A percentile compares a stretch with the other conserved stretches of the same genome.
phyloP scores from a whole-genome alignment of 2,113 vertebrate species.

The Oreochromis aureus region DNA sequence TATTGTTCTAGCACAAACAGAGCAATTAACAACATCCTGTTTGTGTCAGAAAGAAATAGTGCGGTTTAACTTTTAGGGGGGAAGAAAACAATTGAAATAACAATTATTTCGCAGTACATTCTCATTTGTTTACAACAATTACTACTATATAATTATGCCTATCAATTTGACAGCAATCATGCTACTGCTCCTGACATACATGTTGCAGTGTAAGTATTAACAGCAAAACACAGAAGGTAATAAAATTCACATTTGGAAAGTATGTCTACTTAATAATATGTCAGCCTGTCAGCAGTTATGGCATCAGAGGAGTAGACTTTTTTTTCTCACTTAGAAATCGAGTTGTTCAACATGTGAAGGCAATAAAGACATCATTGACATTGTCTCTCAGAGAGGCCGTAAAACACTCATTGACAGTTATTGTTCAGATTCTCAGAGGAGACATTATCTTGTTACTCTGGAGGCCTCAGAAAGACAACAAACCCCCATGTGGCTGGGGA shows the following conservation, averaged over 20 bases:
- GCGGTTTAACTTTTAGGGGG: not conserved
- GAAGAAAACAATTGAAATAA: not conserved
- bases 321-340: not conserved
- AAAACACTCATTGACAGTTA: slow-evolving; percentile 19
- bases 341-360: not conserved
- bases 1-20: slow-evolving; percentile 14
- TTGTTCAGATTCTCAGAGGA: slow-evolving; percentile 16
- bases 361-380: slow-evolving; percentile 27
- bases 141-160: not conserved
- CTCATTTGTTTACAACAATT: not conserved
- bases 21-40: slow-evolving; percentile 43
- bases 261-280: not conserved
- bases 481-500: slow-evolving; percentile 1
- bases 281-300: not conserved
- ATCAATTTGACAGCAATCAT: not conserved
- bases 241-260: not conserved
- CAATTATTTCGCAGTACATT: not conserved
- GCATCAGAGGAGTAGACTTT: not conserved
- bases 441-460: slow-evolving; percentile 12
- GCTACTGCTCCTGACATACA: not conserved
- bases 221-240: not conserved
- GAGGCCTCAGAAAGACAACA: slow-evolving; percentile 26
- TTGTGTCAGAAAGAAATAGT: not conserved
- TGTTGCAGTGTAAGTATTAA: not conserved
- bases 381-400: not conserved